Evolutionary conservation across 2,113 vertebrate species (phyloP).

Genomic region (Synchiropus splendidus): DNA sequence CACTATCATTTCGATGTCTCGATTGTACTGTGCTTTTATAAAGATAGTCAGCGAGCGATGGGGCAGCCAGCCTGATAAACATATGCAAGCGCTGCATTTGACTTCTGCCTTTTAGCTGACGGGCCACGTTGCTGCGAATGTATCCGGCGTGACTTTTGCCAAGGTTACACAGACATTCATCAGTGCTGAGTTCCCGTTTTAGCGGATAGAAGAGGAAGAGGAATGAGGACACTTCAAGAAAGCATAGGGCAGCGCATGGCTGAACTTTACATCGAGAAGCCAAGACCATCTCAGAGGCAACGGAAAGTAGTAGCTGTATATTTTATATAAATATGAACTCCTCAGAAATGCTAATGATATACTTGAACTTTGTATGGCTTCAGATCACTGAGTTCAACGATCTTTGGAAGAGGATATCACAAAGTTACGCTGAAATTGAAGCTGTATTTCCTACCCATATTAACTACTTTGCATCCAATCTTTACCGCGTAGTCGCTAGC

Average conservation of each 20-base stretch:
- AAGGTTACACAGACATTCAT: constrained; percentile 47
- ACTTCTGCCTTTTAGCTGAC: constrained; percentile 34
- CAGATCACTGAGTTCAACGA: no score
- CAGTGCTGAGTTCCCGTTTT: constrained; percentile 18
- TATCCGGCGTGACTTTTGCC: constrained; percentile 39
- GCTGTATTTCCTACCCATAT: no score
- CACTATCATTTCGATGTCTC: background rate
- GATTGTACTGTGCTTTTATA: constrained; percentile 1
- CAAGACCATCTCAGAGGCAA: background rate
- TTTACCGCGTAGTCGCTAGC: no score
- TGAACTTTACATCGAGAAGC: constrained; percentile 9
- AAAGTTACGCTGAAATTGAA: no score
- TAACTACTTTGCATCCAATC: no score
- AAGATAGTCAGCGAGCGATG: constrained; percentile 1
- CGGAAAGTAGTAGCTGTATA: no score
- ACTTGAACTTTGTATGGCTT: no score
- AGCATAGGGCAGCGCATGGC: constrained; percentile 7
- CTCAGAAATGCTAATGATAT: no score
- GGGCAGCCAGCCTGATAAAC: background rate
- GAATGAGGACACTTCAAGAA: constrained; percentile 13
- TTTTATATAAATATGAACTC: no score
- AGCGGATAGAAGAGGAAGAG: constrained; percentile 27
- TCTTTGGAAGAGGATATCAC: no score
- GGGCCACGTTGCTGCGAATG: constrained; percentile 28
- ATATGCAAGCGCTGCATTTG: constrained; percentile 10